Conservation (phyloP, 2,797 vertebrate genomes). For the Sebastolobus alascanus region DNA sequence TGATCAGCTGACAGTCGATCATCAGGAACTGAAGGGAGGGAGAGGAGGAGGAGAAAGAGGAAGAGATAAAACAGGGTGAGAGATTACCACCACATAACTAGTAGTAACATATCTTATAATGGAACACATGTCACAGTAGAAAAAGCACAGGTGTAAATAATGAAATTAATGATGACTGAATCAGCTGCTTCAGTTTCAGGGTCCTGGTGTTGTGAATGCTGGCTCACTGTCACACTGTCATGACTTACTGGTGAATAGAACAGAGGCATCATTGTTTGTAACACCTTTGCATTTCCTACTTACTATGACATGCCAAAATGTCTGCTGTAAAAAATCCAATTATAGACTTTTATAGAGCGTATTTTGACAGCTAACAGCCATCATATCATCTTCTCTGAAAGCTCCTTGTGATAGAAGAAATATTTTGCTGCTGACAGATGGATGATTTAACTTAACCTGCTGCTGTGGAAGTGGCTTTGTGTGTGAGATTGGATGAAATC, state of each 20-base stretch:
- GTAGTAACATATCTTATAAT: neutral
- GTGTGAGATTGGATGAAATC: no score
- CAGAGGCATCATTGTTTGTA: neutral
- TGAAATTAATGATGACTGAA: neutral
- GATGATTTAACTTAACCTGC: neutral
- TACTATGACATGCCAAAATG: neutral
- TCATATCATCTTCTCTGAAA: neutral
- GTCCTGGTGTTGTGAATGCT: neutral
- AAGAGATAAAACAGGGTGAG: conserved; percentile 22
- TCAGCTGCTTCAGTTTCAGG: neutral
- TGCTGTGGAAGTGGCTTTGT: no score
- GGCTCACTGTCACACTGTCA: neutral
- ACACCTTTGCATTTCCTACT: no score
- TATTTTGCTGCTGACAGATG: neutral
- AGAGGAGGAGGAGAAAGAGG: neutral
- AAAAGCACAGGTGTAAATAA: neutral
- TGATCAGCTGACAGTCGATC: conserved; percentile 89
- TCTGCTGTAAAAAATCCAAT: neutral
- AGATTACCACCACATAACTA: neutral
- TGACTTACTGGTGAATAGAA: neutral
- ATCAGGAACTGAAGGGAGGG: conserved; percentile 86
- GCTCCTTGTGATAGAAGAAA: neutral
- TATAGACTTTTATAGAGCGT: neutral
- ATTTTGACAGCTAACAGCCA: neutral
- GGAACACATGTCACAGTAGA: neutral